Base-by-base conservation (phyloP, 1,140 invertebrate genomes). In the Meloidogyne hapla region DNA sequence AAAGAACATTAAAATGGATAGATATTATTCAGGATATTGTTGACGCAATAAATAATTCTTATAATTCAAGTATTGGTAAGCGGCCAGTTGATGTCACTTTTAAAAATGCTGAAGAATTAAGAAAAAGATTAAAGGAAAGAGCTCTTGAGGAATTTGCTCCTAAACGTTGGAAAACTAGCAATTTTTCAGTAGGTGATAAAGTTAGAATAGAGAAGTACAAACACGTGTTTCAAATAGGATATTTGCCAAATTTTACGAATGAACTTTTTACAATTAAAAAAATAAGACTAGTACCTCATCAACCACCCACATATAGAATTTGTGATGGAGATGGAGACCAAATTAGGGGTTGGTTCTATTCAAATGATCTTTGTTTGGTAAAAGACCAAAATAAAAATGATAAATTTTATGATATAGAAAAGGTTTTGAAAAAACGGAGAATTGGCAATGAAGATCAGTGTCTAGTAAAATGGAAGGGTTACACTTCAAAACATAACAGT, bases 291-390 rank as follows among this genome's bases (percentile, higher is more conserved):
- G n/a, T 61, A 26, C 45, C 33, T 4, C 33, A 69, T 5, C 21
- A 33, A 4, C 77, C 77, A 5, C 13, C 40, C 10, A 64, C 62
- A 2, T 78, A 70, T n/a, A 64, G 42, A 28, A 56, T 72, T 18
- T n/a, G 42, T 15, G 56, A 61, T n/a, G 18, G 10, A 18, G 23
- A 69, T 38, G 61, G 25, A 62, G 61, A 73, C 1, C 25, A 73
- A 21, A 18, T 69, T 21, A 28, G 74, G 13, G 73, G 74, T 61
- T 48, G 73, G 13, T 69, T 71, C 72, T 77, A 73, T 63, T 28
- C 38, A 25, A 12, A 78, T 40, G 77, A 78, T 42, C 28, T 77
- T 5, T 72, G 75, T 67, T 69, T 80, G 87, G 88, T 83, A 25
- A 13, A 66, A n/a, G 13, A n/a, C 18, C 10, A 8, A 12, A 40